Base-by-base conservation (phyloP, 2,888 invertebrate genomes). In the Pachycephus smyrnensis region DNA sequence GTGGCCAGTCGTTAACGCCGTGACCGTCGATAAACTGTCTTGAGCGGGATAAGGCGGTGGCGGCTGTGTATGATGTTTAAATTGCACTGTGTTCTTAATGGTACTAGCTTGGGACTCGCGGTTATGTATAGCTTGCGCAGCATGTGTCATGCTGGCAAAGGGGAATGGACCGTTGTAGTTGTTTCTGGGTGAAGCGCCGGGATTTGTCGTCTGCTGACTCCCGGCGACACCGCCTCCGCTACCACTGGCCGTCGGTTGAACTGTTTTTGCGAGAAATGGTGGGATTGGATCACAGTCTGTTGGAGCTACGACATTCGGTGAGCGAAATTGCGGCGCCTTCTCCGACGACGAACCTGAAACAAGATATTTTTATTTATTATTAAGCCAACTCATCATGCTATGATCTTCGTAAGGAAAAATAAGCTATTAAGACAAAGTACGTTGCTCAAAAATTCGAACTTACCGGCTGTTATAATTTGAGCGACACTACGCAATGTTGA, bases 141-240 rank as follows among this genome's bases (percentile, higher is more conserved):
- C 96, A 89, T 96, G 96, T 74, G 97, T 97, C 97, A 98, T 97
- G 92, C 97, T 97, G 88, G 97, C 96, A 91, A 97, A 97, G 71
- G 97, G 97, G 92, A 95, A 97, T 90, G 94, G 93, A 91, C 95
- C 92, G 84, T 92, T 90, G 92, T 94, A 92, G 91, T 94, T 90
- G 80, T 87, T 89, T 75, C 91, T 86, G 37, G 90, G 82, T 31
- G 91, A 88, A 73, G 87, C 82, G 80, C 88, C 93, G 88, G 91
- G 91, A 92, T 91, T 93, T 4, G 86, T 77, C 40, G 85, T 84
- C 73, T 88, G 84, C 80, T 90, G 88, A 79, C 77, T 87, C 37
- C 88, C 86, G 76, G 87, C 79, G 75, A 87, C 81, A 55, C 85
- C 85, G 77, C 86, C 83, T 76, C 85, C 85, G 81, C 86, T 85